A percentile compares a stretch with the other conserved stretches of the same genome.
These are phyloP conservation scores for Maconellicoccus hirsutus DNA, from an alignment of 1,140 invertebrate genomes.

Conservation along the genomic window DNA sequence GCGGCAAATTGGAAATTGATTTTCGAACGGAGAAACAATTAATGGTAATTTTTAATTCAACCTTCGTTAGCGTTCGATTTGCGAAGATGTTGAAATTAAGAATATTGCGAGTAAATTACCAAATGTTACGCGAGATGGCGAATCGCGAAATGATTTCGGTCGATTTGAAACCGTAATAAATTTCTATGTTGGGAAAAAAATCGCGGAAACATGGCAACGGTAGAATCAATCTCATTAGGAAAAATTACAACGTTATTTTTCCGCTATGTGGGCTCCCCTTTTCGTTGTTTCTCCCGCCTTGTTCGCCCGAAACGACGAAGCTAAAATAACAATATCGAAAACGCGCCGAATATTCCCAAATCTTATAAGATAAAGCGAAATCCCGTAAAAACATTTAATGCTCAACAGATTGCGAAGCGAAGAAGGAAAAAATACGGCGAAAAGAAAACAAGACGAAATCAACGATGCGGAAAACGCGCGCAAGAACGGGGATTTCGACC, in stretches of 20 bases:
- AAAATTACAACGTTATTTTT: no score
- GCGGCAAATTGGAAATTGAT: background rate
- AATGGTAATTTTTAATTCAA: background rate
- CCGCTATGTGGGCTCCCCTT: no score
- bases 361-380: background rate
- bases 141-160: no score
- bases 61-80: background rate
- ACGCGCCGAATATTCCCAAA: background rate
- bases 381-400: background rate
- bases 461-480: background rate
- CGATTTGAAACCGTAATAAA: no score
- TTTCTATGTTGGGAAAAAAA: no score
- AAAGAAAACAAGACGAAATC: conserved; percentile 7
- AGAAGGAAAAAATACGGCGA: background rate
- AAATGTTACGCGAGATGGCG: no score
- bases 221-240: no score
- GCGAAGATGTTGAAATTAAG: no score
- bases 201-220: no score
- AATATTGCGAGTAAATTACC: no score
- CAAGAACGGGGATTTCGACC: background rate
- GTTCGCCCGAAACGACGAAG: no score
- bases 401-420: background rate
- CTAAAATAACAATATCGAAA: background rate
- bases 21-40: background rate
- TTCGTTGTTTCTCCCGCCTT: no score